Conservation (phyloP, 2,797 vertebrate species). For the Premnoplex brunnescens region DNA sequence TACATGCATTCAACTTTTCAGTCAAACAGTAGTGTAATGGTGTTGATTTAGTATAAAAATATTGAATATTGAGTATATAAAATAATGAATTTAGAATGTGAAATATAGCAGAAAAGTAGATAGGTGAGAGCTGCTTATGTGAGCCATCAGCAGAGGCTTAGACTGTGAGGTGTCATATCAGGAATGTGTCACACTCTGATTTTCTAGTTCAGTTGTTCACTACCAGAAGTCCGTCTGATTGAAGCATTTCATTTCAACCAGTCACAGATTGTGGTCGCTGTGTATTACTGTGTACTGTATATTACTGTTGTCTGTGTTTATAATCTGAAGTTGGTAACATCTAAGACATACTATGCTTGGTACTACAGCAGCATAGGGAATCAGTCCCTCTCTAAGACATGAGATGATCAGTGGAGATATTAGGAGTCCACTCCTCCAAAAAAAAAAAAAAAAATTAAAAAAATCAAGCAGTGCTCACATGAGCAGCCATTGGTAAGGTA, state of each 20-base stretch:
- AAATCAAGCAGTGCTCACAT: background rate
- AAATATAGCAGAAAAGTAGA: background rate
- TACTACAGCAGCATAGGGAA: background rate
- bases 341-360: background rate
- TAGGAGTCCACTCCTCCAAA: background rate
- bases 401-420: background rate
- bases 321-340: background rate
- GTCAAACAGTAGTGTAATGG: background rate
- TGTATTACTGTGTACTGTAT: background rate
- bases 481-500: background rate
- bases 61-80: background rate
- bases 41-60: background rate
- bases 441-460: background rate
- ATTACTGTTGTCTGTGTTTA: background rate
- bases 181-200: background rate
- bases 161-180: background rate
- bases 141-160: background rate
- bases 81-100: background rate
- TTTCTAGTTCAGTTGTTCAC: slow-evolving; percentile 1
- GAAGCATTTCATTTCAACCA: background rate
- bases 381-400: background rate
- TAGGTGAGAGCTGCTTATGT: background rate
- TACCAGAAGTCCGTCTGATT: background rate
- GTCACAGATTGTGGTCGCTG: background rate
- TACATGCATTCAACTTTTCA: background rate